phyloP scores from a whole-genome alignment of 2,113 vertebrate species.

The Strigops habroptila region DNA sequence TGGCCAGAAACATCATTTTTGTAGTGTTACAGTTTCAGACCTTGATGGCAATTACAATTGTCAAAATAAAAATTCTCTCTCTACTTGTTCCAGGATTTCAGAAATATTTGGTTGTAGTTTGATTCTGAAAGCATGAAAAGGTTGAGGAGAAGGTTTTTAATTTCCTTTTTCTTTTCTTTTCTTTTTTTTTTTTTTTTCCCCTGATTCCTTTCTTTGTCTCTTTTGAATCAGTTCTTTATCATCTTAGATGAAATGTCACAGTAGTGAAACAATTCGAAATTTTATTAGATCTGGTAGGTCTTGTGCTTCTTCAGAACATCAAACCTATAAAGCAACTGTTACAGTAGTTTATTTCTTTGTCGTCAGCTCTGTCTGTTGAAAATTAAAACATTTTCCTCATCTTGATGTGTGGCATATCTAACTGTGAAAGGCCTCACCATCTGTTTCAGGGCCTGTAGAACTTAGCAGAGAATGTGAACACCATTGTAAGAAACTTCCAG shows the following conservation, averaged over 20 bases:
- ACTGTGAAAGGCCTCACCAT: slow-evolving; percentile 61
- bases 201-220: background rate
- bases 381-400: slow-evolving; percentile 69
- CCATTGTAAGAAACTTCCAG: slow-evolving; percentile 12
- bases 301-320: background rate
- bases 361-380: slow-evolving; percentile 57
- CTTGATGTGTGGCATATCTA: slow-evolving; percentile 71
- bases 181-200: too few relatives aligned
- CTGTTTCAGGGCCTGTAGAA: slow-evolving; percentile 60
- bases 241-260: background rate
- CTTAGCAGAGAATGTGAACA: slow-evolving; percentile 19
- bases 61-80: slow-evolving; percentile 18
- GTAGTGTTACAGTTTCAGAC: slow-evolving; percentile 32
- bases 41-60: slow-evolving; percentile 5
- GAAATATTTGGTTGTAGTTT: slow-evolving; percentile 12
- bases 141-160: background rate
- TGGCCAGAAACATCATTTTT: slow-evolving; percentile 63
- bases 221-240: background rate
- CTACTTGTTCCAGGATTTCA: slow-evolving; percentile 8
- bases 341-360: slow-evolving; percentile 59
- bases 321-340: slow-evolving; percentile 16
- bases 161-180: background rate
- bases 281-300: background rate
- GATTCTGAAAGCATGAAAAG: slow-evolving; percentile 21
- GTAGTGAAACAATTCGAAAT: background rate